Percentiles rank a stretch among this genome's conserved stretches.
Conservation (phyloP, 2,888 invertebrate species). For the Amphipyra berbera region DNA sequence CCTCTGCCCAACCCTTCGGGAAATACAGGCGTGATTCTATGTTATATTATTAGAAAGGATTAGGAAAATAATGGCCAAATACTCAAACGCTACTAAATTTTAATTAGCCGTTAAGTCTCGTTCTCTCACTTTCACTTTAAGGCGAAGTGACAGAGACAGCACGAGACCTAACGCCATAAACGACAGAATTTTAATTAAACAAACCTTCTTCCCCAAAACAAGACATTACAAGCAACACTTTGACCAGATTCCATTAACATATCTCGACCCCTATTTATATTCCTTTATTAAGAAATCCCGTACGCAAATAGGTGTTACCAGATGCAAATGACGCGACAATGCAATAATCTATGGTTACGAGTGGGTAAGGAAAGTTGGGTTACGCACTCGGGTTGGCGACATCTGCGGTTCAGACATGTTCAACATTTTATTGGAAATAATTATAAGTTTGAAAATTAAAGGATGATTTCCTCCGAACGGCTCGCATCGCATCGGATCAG, state of each 20-base stretch:
- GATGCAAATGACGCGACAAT: constrained; percentile 79
- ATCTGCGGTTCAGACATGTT: constrained; percentile 36
- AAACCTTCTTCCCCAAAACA: not conserved
- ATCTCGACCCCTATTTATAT: constrained; percentile 37
- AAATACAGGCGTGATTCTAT: too few species aligned
- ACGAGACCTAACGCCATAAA: too few species aligned
- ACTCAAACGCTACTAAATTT: too few species aligned
- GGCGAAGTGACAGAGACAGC: too few species aligned
- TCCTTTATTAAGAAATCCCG: constrained; percentile 56
- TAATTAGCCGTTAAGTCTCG: too few species aligned
- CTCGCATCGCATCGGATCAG: too few species aligned
- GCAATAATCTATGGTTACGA: constrained; percentile 76
- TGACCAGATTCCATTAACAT: constrained; percentile 51
- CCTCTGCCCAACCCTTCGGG: too few species aligned
- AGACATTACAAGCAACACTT: constrained; percentile 31
- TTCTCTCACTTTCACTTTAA: too few species aligned
- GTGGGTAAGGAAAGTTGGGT: constrained; percentile 45
- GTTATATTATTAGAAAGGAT: too few species aligned
- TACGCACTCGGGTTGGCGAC: constrained; percentile 61
- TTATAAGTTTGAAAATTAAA: constrained; percentile 12
- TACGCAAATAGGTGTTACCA: constrained; percentile 71
- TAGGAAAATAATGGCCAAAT: too few species aligned
- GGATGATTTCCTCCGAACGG: too few species aligned
- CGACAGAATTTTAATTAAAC: constrained; percentile 23
- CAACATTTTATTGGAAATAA: constrained; percentile 12